Conservation (phyloP, 2,797 vertebrate species). For the Protonibea diacanthus region DNA sequence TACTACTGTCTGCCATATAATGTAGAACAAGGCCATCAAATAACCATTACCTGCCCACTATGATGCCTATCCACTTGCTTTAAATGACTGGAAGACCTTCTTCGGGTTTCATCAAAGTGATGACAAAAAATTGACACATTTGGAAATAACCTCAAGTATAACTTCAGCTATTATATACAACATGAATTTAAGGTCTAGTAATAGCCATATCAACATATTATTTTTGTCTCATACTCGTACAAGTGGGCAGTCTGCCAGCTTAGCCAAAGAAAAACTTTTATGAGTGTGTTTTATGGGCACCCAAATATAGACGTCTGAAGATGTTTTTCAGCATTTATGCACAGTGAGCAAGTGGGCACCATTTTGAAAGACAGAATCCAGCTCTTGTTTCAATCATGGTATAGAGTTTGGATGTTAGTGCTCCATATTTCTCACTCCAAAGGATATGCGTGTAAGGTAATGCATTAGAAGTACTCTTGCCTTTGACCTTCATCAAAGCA, state of each 20-base stretch:
- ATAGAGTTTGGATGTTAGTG: conserved; percentile 1
- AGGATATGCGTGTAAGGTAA: background rate
- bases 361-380: background rate
- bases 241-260: conserved; percentile 17
- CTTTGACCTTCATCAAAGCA: conserved; percentile 19
- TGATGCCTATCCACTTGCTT: conserved; percentile 1
- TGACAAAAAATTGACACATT: background rate
- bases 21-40: conserved; percentile 16
- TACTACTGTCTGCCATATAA: background rate
- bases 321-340: background rate
- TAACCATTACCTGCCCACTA: background rate
- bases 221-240: conserved; percentile 4
- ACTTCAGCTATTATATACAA: conserved; percentile 15
- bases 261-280: conserved; percentile 19
- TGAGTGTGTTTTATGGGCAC: conserved; percentile 7
- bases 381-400: background rate
- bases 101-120: conserved; percentile 4
- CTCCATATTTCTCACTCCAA: background rate
- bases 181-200: conserved; percentile 20
- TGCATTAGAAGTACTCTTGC: background rate
- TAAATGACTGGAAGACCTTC: background rate
- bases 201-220: conserved; percentile 23
- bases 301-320: background rate
- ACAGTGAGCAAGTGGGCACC: conserved; percentile 1
- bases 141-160: conserved; percentile 10